Evolutionary conservation across 2,888 invertebrate species (phyloP).

Genomic region (Philereme vetulata): DNA sequence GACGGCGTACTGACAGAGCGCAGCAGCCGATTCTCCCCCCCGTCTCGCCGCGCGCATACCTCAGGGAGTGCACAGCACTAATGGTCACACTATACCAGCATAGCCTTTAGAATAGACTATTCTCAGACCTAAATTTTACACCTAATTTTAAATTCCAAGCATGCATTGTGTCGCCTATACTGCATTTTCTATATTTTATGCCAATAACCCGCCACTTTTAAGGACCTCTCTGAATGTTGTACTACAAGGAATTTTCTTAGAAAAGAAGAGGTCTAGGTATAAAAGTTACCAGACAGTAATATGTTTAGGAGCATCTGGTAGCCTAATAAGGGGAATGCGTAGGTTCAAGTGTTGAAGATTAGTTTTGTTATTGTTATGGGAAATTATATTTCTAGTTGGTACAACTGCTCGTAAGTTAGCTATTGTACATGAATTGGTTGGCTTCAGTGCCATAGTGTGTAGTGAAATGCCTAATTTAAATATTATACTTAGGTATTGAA

Average conservation of each 20-base stretch:
- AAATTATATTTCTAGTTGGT: constrained; percentile 21
- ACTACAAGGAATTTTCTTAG: not conserved
- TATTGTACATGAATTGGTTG: constrained; percentile 3
- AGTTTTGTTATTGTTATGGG: constrained; percentile 48
- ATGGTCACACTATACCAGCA: no score
- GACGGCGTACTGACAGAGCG: no score
- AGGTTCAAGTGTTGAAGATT: constrained; percentile 47
- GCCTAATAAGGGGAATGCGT: constrained; percentile 64
- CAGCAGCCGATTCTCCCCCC: no score
- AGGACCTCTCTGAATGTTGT: constrained; percentile 36
- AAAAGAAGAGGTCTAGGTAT: constrained; percentile 37
- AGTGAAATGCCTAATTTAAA: no score
- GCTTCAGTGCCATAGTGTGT: not conserved
- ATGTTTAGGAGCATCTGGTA: constrained; percentile 39
- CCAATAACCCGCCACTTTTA: constrained; percentile 48
- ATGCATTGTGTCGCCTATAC: constrained; percentile 74
- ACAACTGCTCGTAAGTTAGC: constrained; percentile 17
- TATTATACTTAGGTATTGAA: no score
- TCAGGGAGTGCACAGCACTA: no score
- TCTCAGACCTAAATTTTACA: constrained; percentile 59
- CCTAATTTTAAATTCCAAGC: constrained; percentile 76
- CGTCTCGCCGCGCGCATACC: no score
- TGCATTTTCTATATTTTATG: constrained; percentile 71
- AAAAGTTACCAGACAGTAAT: constrained; percentile 31
- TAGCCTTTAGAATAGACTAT: constrained; percentile 21